Conservation (phyloP, 2,797 vertebrate species). For the Gambelia wislizenii region DNA sequence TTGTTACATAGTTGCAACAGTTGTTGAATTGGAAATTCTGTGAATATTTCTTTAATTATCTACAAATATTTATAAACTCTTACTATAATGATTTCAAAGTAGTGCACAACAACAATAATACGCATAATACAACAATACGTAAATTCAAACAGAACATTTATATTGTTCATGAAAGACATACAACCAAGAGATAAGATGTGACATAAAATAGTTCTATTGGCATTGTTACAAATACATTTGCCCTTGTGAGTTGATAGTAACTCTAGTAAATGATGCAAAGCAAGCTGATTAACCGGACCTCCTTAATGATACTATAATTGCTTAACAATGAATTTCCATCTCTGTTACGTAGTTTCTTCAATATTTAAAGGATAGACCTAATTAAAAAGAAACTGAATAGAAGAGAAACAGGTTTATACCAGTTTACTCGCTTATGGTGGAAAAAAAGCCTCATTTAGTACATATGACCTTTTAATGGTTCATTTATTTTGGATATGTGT, state of each 20-base stretch:
- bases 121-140: not conserved
- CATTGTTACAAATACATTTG: constrained; percentile 16
- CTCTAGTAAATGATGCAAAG: constrained; percentile 44
- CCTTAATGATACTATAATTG: constrained; percentile 50
- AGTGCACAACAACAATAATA: not conserved
- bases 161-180: not conserved
- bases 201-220: not conserved
- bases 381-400: constrained; percentile 43
- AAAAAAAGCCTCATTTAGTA: not conserved
- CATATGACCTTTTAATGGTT: constrained; percentile 40
- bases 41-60: too few species aligned
- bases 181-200: not conserved
- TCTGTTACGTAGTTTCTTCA: constrained; percentile 26
- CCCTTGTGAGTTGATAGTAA: not conserved
- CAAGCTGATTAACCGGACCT: constrained; percentile 30
- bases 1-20: too few species aligned
- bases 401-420: constrained; percentile 35
- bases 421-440: not conserved
- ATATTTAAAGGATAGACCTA: constrained; percentile 41
- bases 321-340: not conserved
- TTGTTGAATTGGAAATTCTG: too few species aligned
- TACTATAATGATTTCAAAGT: too few species aligned
- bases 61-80: too few species aligned
- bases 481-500: constrained; percentile 28
- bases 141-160: not conserved